Base-by-base conservation (phyloP, 2,113 vertebrate genomes). In the Eonycteris spelaea region DNA sequence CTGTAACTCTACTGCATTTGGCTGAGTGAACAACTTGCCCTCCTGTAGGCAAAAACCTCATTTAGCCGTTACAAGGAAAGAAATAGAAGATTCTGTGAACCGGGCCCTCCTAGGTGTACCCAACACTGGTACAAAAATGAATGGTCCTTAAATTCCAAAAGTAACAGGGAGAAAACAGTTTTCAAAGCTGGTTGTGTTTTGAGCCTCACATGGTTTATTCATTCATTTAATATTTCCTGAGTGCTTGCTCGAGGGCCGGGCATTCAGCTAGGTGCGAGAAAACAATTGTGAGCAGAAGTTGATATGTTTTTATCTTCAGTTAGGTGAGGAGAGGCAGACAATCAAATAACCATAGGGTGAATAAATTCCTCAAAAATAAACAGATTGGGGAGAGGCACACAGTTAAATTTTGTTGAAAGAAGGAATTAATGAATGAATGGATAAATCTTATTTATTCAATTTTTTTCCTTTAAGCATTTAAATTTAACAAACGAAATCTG, bases 381-480 rank as follows among this genome's bases (percentile, higher is more conserved):
- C 1, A 82, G 28, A 2, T 38, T 7, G n/a, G 11, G 6, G 10
- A 0, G 71, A 24, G 86, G 3, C 45, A 87, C 22, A 83, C 3
- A 40, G 16, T 82, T 86, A 86, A 28, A 59, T 51, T 95, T 86
- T 87, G 7, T 86, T 86, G 61, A 77, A 51, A 70, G 48, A 86
- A 90, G 33, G 51, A 70, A 73, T 92, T 65, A 65, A 89, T 71
- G 28, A 84, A 55, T 63, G 26, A 40, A 33, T 68, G 33, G 48
- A 68, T 90, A 86, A 86, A 70, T 74, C 16, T 19, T 43, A 43
- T 77, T 35, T 28, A 70, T 51, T 87, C 18, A 16, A 2, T 24
- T 91, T 93, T 86, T 90, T 93, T 30, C 57, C 57, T 83, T 83
- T 73, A 91, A 78, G 26, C 43, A 48, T 24, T 84, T 94, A 40